phyloP scores from a whole-genome alignment of 2,888 invertebrate species.

The Helleia helle region DNA sequence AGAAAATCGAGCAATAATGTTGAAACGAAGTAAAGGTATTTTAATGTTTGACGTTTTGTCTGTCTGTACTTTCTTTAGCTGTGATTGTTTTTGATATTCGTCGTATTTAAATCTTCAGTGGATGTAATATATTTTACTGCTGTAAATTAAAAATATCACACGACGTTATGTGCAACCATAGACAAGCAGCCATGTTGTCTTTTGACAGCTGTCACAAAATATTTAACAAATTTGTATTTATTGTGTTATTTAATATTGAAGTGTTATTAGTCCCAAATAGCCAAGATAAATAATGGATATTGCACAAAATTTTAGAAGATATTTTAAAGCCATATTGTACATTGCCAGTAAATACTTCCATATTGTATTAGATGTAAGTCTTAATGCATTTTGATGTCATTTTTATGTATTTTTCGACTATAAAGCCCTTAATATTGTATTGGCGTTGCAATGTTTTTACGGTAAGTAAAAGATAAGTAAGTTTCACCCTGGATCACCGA shows the following conservation, averaged over 20 bases:
- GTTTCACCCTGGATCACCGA: background rate
- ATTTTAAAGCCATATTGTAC: slow-evolving; percentile 28
- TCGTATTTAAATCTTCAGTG: slow-evolving; percentile 9
- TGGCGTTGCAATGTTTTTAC: slow-evolving; percentile 1
- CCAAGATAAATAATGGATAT: slow-evolving; percentile 7
- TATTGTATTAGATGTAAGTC: slow-evolving; percentile 34
- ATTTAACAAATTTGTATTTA: background rate
- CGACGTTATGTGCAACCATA: background rate
- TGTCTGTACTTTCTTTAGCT: slow-evolving; percentile 14
- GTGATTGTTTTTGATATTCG: slow-evolving; percentile 14
- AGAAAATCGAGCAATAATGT: slow-evolving; percentile 28
- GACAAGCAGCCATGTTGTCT: background rate
- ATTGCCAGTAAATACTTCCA: slow-evolving; percentile 36
- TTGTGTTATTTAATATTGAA: slow-evolving; percentile 6
- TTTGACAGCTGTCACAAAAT: background rate
- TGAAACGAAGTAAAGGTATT: slow-evolving; percentile 24
- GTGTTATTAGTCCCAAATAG: slow-evolving; percentile 1
- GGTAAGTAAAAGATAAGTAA: background rate
- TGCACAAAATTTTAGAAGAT: slow-evolving; percentile 25
- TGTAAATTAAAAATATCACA: background rate
- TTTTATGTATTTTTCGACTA: slow-evolving; percentile 24
- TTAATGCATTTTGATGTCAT: slow-evolving; percentile 37
- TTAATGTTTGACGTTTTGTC: slow-evolving; percentile 7
- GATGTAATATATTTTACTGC: background rate
- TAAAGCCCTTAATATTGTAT: slow-evolving; percentile 9